Evolutionary conservation across 92 coral and sea anemone genomes (phyloP).

Genomic region (Epizoanthus scotinus): DNA sequence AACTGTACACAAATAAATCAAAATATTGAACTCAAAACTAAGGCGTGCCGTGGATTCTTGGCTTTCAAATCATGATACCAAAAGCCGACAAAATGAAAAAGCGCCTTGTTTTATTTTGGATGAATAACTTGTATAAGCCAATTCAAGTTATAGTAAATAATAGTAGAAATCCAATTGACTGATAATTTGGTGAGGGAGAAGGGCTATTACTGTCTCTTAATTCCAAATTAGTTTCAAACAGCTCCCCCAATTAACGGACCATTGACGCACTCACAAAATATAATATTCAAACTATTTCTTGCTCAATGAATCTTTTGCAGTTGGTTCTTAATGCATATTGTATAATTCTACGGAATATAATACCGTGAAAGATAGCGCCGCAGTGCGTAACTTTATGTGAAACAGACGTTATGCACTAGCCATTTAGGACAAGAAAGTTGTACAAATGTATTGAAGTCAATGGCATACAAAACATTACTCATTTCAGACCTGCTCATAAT

Average conservation of each 20-base stretch:
- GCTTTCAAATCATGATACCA: not conserved
- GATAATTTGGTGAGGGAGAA: slow-evolving; percentile 9
- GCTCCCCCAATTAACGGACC: not conserved
- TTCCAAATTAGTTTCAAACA: not conserved
- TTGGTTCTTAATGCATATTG: no score
- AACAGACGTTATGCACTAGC: no score
- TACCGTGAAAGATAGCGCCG: no score
- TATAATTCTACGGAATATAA: no score
- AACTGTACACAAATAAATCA: not conserved
- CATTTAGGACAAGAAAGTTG: no score
- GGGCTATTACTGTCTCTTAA: slow-evolving; percentile 1
- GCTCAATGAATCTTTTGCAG: no score
- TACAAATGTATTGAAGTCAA: no score
- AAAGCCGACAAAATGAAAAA: slow-evolving; percentile 12
- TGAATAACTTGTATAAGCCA: slow-evolving; percentile 14
- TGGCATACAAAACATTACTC: no score
- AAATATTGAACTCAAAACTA: not conserved
- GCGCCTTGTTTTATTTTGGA: not conserved
- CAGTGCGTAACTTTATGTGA: no score
- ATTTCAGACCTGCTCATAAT: no score
- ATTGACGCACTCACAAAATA: not conserved
- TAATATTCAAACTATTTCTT: no score
- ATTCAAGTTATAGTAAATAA: not conserved
- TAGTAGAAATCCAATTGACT: slow-evolving; percentile 3
- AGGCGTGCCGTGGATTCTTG: not conserved